Evolutionary conservation across 1,140 invertebrate genomes (phyloP).

Genomic region (Potamilus streckersoni): DNA sequence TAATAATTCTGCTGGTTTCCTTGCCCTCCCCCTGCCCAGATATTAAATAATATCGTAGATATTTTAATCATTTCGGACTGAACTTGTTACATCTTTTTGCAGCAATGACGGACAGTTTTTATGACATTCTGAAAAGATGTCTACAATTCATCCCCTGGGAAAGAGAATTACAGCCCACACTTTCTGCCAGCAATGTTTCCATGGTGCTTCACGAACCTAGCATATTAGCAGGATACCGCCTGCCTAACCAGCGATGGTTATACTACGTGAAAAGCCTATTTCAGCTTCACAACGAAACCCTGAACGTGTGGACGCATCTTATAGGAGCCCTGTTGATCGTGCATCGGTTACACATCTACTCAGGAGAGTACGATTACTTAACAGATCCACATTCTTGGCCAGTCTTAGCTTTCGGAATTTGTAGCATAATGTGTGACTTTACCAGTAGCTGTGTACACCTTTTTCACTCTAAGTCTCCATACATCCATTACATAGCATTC

Average conservation of each 20-base stretch:
- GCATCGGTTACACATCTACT: slow-evolving; percentile 32
- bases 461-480: slow-evolving; percentile 54
- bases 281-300: slow-evolving; percentile 64
- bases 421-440: slow-evolving; percentile 38
- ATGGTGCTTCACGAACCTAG: slow-evolving; percentile 55
- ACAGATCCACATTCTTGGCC: slow-evolving; percentile 39
- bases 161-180: slow-evolving; percentile 36
- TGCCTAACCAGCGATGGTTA: slow-evolving; percentile 48
- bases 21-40: too few species aligned
- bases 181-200: slow-evolving; percentile 44
- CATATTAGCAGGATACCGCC: slow-evolving; percentile 58
- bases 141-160: slow-evolving; percentile 16
- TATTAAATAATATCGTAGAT: too few species aligned
- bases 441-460: slow-evolving; percentile 53
- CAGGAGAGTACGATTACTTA: slow-evolving; percentile 35
- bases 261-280: slow-evolving; percentile 62
- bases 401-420: slow-evolving; percentile 39
- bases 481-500: slow-evolving; percentile 56
- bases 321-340: slow-evolving; percentile 50
- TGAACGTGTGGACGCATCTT: slow-evolving; percentile 66
- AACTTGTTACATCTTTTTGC: too few species aligned
- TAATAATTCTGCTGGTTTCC: too few species aligned
- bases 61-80: too few species aligned
- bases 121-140: too few species aligned
- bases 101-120: too few species aligned